A percentile compares a stretch with the other conserved stretches of the same genome.
Evolutionary conservation across 2,113 vertebrate species (phyloP).

Genomic region (Toxostoma redivivum): DNA sequence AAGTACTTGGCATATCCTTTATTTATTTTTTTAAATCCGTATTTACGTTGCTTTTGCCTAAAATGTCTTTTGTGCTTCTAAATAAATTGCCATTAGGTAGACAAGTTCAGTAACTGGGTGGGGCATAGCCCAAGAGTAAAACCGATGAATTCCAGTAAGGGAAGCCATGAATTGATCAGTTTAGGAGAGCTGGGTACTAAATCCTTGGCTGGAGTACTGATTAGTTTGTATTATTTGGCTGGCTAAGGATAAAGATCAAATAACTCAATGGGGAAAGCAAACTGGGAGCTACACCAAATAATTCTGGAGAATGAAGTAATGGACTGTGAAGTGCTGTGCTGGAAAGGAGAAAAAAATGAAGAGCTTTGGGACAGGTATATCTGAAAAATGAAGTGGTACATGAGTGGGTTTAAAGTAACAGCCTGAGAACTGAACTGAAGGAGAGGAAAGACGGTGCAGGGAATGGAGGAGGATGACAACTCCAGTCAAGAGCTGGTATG

Average conservation of each 20-base stretch:
- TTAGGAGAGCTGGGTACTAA: neutral
- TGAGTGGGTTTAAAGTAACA: neutral
- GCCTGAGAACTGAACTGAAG: neutral
- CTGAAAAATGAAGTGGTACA: neutral
- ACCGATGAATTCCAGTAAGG: neutral
- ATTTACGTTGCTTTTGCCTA: constrained; percentile 1
- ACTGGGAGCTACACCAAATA: constrained; percentile 8
- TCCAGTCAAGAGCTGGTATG: neutral
- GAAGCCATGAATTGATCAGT: neutral
- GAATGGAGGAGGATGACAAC: neutral
- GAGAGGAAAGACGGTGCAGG: neutral
- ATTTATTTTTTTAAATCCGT: neutral
- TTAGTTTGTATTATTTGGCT: constrained; percentile 34
- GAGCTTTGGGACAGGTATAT: neutral
- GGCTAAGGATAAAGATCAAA: constrained; percentile 20
- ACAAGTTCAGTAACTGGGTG: neutral
- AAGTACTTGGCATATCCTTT: neutral
- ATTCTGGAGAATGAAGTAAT: neutral
- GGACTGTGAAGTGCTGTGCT: neutral
- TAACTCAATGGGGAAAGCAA: neutral
- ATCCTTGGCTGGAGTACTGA: neutral
- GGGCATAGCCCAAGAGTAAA: neutral
- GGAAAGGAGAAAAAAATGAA: neutral
- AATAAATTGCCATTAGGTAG: neutral
- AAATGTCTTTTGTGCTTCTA: neutral